Percentiles rank a stretch among this genome's conserved stretches.
Conservation (phyloP, 2,113 vertebrate species). For the Istiophorus platypterus region DNA sequence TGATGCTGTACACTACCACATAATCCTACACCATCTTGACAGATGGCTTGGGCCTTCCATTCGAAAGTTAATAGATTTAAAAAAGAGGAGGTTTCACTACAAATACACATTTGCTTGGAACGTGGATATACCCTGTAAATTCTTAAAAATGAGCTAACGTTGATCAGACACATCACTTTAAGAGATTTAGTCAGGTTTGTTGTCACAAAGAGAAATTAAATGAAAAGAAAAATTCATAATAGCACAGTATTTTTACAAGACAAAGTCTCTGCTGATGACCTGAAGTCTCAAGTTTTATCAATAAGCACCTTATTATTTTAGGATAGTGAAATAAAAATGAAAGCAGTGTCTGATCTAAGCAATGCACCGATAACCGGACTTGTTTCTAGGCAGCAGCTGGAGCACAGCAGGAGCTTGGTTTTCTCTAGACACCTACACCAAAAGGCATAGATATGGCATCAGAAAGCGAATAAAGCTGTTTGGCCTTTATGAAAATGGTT, state of each 20-base stretch:
- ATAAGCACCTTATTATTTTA: background rate
- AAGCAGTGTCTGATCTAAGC: background rate
- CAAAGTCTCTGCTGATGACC: background rate
- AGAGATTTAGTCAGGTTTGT: no score
- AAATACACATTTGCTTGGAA: no score
- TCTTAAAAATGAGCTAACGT: no score
- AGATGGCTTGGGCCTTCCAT: background rate
- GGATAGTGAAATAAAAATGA: slow-evolving; percentile 2
- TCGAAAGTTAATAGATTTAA: background rate
- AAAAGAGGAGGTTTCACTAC: no score
- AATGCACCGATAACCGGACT: background rate
- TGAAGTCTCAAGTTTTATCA: slow-evolving; percentile 9
- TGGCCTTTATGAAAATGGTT: slow-evolving; percentile 4
- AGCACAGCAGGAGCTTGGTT: background rate
- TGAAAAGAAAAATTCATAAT: no score
- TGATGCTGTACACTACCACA: background rate
- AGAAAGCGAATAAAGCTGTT: slow-evolving; percentile 4
- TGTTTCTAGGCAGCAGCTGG: background rate
- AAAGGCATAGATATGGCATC: background rate
- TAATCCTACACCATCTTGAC: background rate
- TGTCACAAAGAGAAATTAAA: no score
- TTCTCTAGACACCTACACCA: background rate
- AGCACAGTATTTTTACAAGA: no score
- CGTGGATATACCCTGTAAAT: no score
- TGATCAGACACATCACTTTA: no score